Percentiles rank a stretch among this genome's conserved stretches.
Conservation (phyloP, 2,888 invertebrate species). For the Trissonchulus latispiculum region DNA sequence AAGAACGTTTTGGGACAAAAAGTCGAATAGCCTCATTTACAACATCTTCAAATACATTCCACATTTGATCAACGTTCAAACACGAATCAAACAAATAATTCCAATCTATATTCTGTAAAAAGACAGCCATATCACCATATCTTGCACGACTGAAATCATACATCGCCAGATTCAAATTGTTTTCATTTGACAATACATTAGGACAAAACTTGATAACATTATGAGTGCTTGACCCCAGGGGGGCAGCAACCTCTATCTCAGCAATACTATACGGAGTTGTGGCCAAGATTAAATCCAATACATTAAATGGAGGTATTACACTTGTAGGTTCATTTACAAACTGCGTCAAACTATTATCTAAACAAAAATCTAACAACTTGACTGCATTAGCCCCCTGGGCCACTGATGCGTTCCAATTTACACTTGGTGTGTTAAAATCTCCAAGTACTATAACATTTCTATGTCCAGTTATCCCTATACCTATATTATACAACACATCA, state of each 20-base stretch:
- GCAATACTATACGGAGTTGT: not conserved
- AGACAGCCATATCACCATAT: not conserved
- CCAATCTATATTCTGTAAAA: not conserved
- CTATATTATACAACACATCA: not conserved
- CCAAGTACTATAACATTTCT: not conserved
- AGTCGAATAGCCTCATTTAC: not conserved
- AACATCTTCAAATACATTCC: not conserved
- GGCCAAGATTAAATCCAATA: not conserved
- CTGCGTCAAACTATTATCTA: not conserved
- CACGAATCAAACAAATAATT: not conserved
- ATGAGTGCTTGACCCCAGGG: not conserved
- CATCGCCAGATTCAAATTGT: not conserved
- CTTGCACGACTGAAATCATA: not conserved
- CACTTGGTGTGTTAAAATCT: not conserved
- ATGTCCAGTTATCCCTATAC: not conserved
- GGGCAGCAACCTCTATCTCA: not conserved
- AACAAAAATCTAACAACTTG: not conserved
- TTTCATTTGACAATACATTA: not conserved
- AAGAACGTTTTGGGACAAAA: not conserved
- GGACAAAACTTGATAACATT: not conserved
- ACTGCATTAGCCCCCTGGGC: not conserved
- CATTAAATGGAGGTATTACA: not conserved
- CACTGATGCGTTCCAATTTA: not conserved
- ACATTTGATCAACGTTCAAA: not conserved
- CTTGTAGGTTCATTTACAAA: not conserved